These are phyloP conservation scores for Momotus momota DNA, from an alignment of 2,797 vertebrate genomes.

Conservation along the genomic window DNA sequence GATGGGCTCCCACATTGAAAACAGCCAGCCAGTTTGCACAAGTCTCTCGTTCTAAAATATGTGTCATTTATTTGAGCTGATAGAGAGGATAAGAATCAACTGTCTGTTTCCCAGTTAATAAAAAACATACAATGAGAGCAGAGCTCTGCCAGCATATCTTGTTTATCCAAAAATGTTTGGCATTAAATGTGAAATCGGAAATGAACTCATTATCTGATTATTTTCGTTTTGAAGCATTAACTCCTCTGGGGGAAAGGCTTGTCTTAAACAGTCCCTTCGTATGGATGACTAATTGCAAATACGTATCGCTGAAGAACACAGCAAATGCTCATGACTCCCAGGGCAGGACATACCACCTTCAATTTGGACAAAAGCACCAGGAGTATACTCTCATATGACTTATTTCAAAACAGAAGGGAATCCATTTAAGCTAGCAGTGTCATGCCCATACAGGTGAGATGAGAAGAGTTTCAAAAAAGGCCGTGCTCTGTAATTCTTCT, in stretches of 20 bases:
- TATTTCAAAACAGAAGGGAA: conserved; percentile 44
- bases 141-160: conserved; percentile 73
- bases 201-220: conserved; percentile 83
- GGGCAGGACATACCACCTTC: background rate
- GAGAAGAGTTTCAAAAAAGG: background rate
- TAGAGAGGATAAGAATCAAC: conserved; percentile 71
- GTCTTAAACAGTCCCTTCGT: conserved; percentile 61
- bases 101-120: conserved; percentile 75
- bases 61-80: conserved; percentile 62
- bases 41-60: conserved; percentile 49
- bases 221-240: conserved; percentile 81
- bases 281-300: conserved; percentile 72
- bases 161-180: conserved; percentile 80
- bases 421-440: background rate
- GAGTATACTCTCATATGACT: background rate
- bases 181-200: conserved; percentile 79
- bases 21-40: conserved; percentile 59
- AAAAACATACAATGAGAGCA: conserved; percentile 75
- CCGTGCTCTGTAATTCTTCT: background rate
- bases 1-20: conserved; percentile 11
- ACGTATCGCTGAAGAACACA: conserved; percentile 13
- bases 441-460: conserved; percentile 6
- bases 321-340: background rate
- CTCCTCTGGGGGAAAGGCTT: conserved; percentile 73
- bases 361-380: background rate